Conservation (phyloP, 1,140 invertebrate species). For the Drosophila melanogaster region Release_6_plus_ISO1_MT NT_033779.5:4462001-4462500, state of each 20-base stretch:
- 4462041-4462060: constrained; percentile 40
- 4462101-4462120: constrained; percentile 23
- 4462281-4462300: constrained; percentile 63
- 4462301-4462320: constrained; percentile 17
- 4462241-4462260: constrained; percentile 13
- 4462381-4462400: constrained; percentile 66
- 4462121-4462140: constrained; percentile 9
- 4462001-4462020: constrained; percentile 39
- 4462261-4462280: constrained; percentile 43
- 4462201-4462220: constrained; percentile 46
- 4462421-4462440: constrained; percentile 57
- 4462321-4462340: constrained; percentile 70
- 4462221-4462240: constrained; percentile 52
- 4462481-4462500: constrained; percentile 74
- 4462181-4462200: constrained; percentile 17
- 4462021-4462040: constrained; percentile 58
- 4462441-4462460: constrained; percentile 68
- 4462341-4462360: constrained; percentile 72
- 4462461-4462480: constrained; percentile 68
- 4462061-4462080: not conserved
- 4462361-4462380: constrained; percentile 42
- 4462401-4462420: constrained; percentile 72
- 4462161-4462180: constrained; percentile 65
- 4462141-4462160: constrained; percentile 53
- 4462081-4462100: constrained; percentile 31